Evolutionary conservation across 64 coral and sea anemone species (phyloP), one percentile per base, ranked within the genome.

Genomic region (Montipora capricornis): DNA sequence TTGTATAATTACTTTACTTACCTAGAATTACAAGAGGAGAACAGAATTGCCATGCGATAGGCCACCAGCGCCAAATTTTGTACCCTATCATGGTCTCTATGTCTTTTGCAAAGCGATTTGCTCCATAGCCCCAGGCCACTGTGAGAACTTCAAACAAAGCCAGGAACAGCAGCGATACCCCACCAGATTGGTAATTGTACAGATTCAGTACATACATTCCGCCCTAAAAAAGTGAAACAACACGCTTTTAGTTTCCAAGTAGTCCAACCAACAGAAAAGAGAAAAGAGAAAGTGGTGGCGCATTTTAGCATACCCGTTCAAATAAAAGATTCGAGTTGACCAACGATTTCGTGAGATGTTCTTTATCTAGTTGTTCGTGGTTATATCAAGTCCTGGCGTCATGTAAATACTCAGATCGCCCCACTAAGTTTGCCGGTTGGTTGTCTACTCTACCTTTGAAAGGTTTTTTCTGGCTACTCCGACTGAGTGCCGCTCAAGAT

Each of bases 81-180:
- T 94, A 80, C 2, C 98, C 98, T 14, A 94, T 96, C 98, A 99
- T 99, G 0, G 76, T 85, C 80, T 99, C 91, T 14, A 99, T 89
- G 76, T 99, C 95, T 44, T 68, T 64, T 9, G 95, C 98, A 90
- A 99, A 99, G 5, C 92, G 92, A 73, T 96, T 80, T 3, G 95
- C 94, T 26, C 98, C 98, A 73, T 99, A 99, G 1, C 92, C 92
- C 98, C 98, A 99, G 4, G 92, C 89, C 0, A 99, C 92, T 1
- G 91, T 93, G 5, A 99, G 53, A 51, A 96, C 89, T 82, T 99
- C 98, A 79, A 96, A 99, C 78, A 99, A 99, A 14, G 98, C 95
- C 50, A 99, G 80, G 26, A 99, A 99, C 22, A 99, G 74, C 37
- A 99, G 66, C 5, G 98, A 99, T 12, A 99, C 89, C 1, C 98